Base-by-base conservation (phyloP, 2,888 invertebrate genomes). In the Balanococcus diminutus region DNA sequence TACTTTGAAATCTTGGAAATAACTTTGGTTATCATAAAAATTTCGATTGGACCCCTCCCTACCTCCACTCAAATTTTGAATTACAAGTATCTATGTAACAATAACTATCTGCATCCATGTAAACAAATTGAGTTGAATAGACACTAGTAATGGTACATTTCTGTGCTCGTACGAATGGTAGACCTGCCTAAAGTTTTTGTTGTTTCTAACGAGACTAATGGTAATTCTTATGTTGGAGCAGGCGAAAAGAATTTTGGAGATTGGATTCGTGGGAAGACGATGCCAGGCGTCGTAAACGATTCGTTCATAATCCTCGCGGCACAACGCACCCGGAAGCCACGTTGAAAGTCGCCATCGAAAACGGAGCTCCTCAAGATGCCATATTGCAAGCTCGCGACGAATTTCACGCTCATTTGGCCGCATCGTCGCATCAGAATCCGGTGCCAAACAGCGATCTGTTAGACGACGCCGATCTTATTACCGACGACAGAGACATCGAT, bases 201-300 rank as follows among this genome's bases (percentile, higher is more conserved):
- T n/a, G n/a, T n/a, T n/a, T n/a, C n/a, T n/a, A 6, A 8, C 36
- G 46, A 11, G 14, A 46, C 46, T 14, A 14, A 46, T 36, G 5
- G 36, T 8, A 8, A n/a, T n/a, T n/a, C n/a, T 36, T 36, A 42
- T 51, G 51, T 51, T n/a, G 8, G 19, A 31, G 28, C 88, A 92
- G 92, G 87, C 89, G 91, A 88, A 90, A 90, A 87, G 93, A 94
- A 89, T 96, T 94, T 91, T 98, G 98, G 98, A 98, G 98, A 91
- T 91, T 99, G 88, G 99, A 99, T 91, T 96, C 96, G 67, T 99
- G 99, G 99, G 99, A 99, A 91, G 99, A 99, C 91, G 99, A 99
- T 91, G 98, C 98, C 6, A 93, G 99, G 22, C 92, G 99, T 86
- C 93, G 99, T 87, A 95, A 99, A 89, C 93, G 99, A 72, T 95